A percentile compares a stretch with the other conserved stretches of the same genome.
These are phyloP conservation scores for Schizopygopsis malacanthus DNA, from an alignment of 2,797 vertebrate species.

Conservation along the genomic window DNA sequence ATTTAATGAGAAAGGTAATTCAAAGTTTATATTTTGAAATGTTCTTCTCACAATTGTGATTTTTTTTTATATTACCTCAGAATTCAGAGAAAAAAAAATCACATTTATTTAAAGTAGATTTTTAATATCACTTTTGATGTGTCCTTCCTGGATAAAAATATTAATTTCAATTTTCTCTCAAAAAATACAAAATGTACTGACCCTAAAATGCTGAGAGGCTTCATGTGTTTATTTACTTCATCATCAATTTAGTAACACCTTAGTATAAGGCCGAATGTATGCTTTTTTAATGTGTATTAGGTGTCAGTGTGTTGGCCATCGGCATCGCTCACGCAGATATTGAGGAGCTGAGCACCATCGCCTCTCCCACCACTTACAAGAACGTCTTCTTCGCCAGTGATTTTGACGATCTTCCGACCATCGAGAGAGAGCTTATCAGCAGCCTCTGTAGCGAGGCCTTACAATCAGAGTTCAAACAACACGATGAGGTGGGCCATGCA, in stretches of 20 bases:
- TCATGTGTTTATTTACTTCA: background rate
- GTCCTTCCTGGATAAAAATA: background rate
- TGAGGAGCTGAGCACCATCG: conserved; percentile 80
- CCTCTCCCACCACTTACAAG: conserved; percentile 80
- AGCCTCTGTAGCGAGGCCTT: conserved; percentile 80
- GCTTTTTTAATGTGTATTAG: conserved; percentile 63
- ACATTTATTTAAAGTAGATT: background rate
- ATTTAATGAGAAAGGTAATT: background rate
- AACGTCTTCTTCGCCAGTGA: conserved; percentile 84
- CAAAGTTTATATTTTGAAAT: background rate
- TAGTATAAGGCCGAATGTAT: background rate
- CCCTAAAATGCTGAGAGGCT: background rate
- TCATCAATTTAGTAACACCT: background rate
- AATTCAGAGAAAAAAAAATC: too few relatives aligned
- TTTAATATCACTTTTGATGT: background rate
- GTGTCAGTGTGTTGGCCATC: conserved; percentile 83
- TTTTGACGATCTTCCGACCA: conserved; percentile 84
- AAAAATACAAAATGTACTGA: background rate
- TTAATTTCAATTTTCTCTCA: too few relatives aligned
- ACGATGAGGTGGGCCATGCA: conserved; percentile 69
- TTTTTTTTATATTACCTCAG: background rate
- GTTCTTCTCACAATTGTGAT: background rate
- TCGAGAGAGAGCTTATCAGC: conserved; percentile 84
- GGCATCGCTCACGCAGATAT: conserved; percentile 85
- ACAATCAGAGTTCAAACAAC: conserved; percentile 68